These are phyloP conservation scores for Polydrusus pterygomalis DNA, from an alignment of 2,888 invertebrate species.

Conservation along the genomic window DNA sequence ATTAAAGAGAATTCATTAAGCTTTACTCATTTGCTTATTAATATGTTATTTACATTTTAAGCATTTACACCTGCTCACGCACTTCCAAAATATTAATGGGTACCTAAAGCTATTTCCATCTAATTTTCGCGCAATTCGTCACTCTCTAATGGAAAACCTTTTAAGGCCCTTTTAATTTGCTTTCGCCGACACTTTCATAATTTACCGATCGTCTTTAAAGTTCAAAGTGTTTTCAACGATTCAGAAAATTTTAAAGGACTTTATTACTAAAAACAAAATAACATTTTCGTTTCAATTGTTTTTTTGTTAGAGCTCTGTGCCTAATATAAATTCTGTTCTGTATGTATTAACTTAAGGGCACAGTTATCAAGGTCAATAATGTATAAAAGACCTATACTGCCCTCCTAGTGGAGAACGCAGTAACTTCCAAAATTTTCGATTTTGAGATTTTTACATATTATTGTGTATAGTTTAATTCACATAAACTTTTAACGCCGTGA, in stretches of 20 bases:
- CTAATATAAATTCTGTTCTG: background rate
- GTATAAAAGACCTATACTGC: too few species aligned
- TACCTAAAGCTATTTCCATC: conserved; percentile 11
- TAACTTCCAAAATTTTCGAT: too few species aligned
- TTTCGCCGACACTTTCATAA: conserved; percentile 35
- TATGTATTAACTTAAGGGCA: background rate
- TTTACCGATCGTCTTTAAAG: conserved; percentile 30
- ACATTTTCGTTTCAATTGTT: background rate
- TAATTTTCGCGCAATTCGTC: conserved; percentile 24
- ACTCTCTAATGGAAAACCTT: conserved; percentile 44
- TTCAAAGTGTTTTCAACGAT: conserved; percentile 14
- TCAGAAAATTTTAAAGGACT: background rate
- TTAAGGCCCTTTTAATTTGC: conserved; percentile 40
- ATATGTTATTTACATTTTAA: conserved; percentile 19
- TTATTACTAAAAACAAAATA: background rate
- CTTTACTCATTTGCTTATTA: conserved; percentile 8
- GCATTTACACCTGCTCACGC: conserved; percentile 28
- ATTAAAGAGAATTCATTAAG: background rate
- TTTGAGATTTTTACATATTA: too few species aligned
- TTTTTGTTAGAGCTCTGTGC: background rate
- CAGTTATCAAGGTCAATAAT: too few species aligned
- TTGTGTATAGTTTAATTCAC: too few species aligned
- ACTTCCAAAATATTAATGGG: conserved; percentile 11
- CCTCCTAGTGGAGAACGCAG: too few species aligned
- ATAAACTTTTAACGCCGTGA: too few species aligned